Evolutionary conservation across 2,113 vertebrate species (phyloP).

Genomic region (Argyrosomus japonicus): DNA sequence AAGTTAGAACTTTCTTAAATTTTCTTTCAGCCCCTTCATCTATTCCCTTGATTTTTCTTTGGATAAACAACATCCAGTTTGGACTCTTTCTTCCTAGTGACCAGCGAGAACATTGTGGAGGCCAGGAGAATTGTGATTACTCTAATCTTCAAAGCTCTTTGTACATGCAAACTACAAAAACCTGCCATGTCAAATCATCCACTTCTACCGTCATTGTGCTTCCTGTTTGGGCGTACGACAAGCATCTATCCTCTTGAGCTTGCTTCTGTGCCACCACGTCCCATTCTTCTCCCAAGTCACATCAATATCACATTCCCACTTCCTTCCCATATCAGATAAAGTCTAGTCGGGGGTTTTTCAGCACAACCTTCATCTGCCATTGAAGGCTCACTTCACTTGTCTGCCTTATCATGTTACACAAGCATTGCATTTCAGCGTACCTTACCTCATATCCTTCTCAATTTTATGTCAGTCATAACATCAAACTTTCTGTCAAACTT

Average conservation of each 20-base stretch:
- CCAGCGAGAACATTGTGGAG: not conserved
- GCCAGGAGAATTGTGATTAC: not conserved
- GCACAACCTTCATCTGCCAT: constrained; percentile 55
- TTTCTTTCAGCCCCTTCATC: too few species aligned
- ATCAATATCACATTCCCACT: constrained; percentile 56
- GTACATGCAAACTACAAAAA: not conserved
- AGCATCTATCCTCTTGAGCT: constrained; percentile 27
- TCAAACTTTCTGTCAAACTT: constrained; percentile 25
- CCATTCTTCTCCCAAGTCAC: constrained; percentile 24
- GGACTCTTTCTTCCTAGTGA: not conserved
- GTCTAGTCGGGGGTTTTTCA: constrained; percentile 36
- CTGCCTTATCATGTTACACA: constrained; percentile 58
- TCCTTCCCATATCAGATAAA: constrained; percentile 66
- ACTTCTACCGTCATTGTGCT: not conserved
- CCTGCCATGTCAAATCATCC: not conserved
- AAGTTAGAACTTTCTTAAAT: not conserved
- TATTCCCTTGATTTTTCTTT: not conserved
- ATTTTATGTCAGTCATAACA: constrained; percentile 12
- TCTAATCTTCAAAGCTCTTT: constrained; percentile 2
- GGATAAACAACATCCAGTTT: not conserved
- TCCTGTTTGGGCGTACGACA: constrained; percentile 4
- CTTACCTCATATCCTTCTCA: constrained; percentile 25
- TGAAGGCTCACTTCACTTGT: constrained; percentile 48
- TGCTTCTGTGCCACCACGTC: constrained; percentile 5
- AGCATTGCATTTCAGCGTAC: constrained; percentile 35